Evolutionary conservation across 2,797 vertebrate genomes (phyloP), one percentile per base, ranked within the genome.

Genomic region (Phataginus tricuspis): DNA sequence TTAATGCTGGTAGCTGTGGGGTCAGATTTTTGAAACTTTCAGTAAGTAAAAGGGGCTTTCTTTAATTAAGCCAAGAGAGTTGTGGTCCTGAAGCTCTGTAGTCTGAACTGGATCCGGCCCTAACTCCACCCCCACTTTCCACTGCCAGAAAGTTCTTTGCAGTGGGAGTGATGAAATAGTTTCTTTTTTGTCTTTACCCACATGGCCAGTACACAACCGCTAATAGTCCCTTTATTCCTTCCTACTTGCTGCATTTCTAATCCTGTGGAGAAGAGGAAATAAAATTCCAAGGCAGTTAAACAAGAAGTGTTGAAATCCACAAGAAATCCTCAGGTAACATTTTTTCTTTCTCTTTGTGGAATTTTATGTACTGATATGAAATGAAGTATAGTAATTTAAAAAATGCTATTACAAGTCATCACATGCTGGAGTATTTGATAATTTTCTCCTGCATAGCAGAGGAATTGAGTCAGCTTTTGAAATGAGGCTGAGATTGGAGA

Each of bases 201-300:
- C 11, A 27, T 61, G 49, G 18, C 77, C 34, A 68, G 3, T 53
- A 55, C 88, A 84, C 39, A 77, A 45, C 5, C 39, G 49, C 63
- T 88, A 77, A 59, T 84, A 63, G 34, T 88, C 13, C 31, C 29
- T 13, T 71, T 77, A 84, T 89, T 89, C 63, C 34, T 71, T 92
- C 55, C 79, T 5, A 15, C 45, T 63, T 64, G 25, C 51, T 82
- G 68, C 42, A 75, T 83, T 68, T 87, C 25, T 59, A 49, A 82
- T 68, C 72, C 61, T 78, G 25, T 27, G 8, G 78, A 49, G 37
- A 88, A 64, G 63, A 71, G 71, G 53, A 91, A 71, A 31, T 45
- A 84, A 83, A 89, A 78, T 95, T 75, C 63, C 71, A 59, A 78
- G 37, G 45, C 51, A 34, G 80, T 77, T 69, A 86, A 92, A 85